These are phyloP conservation scores for Corythornis leucogaster DNA, from an alignment of 2,797 vertebrate genomes.

Conservation along the genomic window DNA sequence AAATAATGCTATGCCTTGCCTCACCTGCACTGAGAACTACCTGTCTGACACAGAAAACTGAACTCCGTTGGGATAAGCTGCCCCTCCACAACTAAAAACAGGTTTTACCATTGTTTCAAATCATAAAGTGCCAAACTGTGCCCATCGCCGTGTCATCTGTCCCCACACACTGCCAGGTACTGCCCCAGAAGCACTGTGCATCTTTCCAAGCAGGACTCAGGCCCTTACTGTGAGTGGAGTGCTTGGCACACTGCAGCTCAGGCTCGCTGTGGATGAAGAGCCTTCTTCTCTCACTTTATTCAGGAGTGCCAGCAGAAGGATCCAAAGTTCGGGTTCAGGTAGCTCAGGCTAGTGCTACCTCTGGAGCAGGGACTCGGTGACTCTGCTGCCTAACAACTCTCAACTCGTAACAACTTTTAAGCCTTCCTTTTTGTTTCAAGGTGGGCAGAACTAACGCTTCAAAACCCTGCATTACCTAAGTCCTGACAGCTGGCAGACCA, in stretches of 20 bases:
- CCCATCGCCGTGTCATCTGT: neutral
- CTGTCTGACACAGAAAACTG: neutral
- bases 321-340: neutral
- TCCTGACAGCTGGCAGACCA: neutral
- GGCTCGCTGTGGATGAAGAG: neutral
- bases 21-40: rapidly evolving
- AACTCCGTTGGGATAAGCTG: neutral
- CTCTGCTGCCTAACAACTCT: neutral
- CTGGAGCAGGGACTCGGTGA: neutral
- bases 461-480: neutral
- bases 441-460: neutral
- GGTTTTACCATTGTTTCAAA: neutral
- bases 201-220: neutral
- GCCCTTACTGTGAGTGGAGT: neutral
- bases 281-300: neutral
- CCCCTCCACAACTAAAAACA: neutral
- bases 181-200: neutral
- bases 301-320: neutral
- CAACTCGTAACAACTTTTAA: neutral
- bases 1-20: neutral
- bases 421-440: neutral
- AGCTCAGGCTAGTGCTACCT: neutral
- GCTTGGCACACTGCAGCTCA: neutral
- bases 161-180: neutral
- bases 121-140: neutral